Conservation (phyloP, 2,797 vertebrate species). For the Leucoraja ocellata region DNA sequence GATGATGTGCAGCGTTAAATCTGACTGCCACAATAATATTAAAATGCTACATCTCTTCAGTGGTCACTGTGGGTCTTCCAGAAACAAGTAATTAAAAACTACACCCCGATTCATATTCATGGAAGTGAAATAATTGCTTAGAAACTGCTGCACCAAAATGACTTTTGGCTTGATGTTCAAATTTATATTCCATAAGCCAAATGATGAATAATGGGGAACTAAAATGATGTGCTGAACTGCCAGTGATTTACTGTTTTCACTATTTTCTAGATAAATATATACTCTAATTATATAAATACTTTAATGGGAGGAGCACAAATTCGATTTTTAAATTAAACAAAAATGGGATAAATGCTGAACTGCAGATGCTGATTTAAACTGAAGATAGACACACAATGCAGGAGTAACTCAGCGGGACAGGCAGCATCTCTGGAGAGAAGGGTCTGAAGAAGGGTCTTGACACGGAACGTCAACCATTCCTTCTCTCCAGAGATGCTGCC, state of each 20-base stretch:
- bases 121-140: background rate
- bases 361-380: no score
- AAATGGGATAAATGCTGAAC: background rate
- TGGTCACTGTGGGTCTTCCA: no score
- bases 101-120: background rate
- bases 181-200: background rate
- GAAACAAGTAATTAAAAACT: no score
- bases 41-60: background rate
- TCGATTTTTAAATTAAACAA: background rate
- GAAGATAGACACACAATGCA: no score
- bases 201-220: background rate
- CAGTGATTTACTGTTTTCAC: background rate
- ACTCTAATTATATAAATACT: background rate
- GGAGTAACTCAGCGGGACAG: no score
- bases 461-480: no score
- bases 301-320: background rate
- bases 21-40: background rate
- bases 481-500: no score
- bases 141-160: background rate
- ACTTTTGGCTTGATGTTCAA: background rate
- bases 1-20: background rate
- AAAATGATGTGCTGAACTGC: background rate
- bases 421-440: no score
- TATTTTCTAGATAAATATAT: background rate
- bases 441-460: no score